These are phyloP conservation scores for Hypercompe scribonia DNA, from an alignment of 2,888 invertebrate species.

Conservation along the genomic window DNA sequence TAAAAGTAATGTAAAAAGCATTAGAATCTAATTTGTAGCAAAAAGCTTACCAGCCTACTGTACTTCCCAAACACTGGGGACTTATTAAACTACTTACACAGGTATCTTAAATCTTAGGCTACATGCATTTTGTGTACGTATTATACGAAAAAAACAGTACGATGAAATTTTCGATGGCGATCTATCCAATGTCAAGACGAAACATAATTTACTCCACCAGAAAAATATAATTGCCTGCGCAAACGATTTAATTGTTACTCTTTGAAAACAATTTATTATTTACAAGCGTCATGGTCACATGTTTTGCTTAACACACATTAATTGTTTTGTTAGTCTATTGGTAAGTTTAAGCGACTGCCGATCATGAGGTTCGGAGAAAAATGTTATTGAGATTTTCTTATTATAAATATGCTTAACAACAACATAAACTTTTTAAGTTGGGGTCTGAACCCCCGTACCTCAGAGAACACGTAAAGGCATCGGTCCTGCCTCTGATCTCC, in stretches of 20 bases:
- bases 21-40: background rate
- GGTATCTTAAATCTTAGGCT: background rate
- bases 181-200: slow-evolving; percentile 72
- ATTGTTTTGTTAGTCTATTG: too few species aligned
- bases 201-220: slow-evolving; percentile 61
- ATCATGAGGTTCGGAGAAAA: too few species aligned
- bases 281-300: background rate
- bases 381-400: too few species aligned
- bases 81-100: slow-evolving; percentile 18
- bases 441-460: too few species aligned
- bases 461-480: too few species aligned
- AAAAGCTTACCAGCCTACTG: too few species aligned
- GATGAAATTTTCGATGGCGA: slow-evolving; percentile 22
- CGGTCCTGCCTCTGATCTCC: too few species aligned
- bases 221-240: slow-evolving; percentile 66
- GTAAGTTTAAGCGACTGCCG: too few species aligned
- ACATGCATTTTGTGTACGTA: background rate
- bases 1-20: too few species aligned
- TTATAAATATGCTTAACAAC: too few species aligned
- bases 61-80: slow-evolving; percentile 4
- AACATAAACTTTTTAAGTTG: too few species aligned
- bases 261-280: slow-evolving; percentile 26
- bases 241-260: slow-evolving; percentile 60
- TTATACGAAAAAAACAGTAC: background rate
- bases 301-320: too few species aligned